Evolutionary conservation across 2,797 vertebrate species (phyloP), one percentile per base, ranked within the genome.

Genomic region (Xerus rutilus): DNA sequence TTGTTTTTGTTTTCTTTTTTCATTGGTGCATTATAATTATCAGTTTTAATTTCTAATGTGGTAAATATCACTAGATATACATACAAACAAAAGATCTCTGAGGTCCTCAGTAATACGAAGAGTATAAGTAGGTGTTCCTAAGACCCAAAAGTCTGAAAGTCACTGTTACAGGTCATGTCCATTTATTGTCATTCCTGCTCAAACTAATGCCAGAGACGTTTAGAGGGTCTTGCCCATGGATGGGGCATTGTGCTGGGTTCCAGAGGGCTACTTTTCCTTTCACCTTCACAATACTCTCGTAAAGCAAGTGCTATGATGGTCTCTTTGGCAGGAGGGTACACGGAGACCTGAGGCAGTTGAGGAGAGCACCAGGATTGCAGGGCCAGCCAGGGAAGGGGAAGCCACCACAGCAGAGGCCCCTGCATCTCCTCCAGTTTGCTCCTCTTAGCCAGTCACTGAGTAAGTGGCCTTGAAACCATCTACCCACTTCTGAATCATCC

Each of bases 391-490:
- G 43, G 15, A 87, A 64, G 65, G 30, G 20, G 20, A 83, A 64
- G 47, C 65, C 17, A 5, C 35, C 62, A 59, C 9, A 35, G 47
- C 39, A 45, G 1, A 7, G 1, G n/a, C 4, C 52, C 8, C n/a
- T 67, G 11, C 13, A 7, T 32, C 15, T 35, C 62, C n/a, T 64
- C 78, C 43, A 28, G 65, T 82, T 69, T 39, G 65, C 81, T 64
- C 54, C 78, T 67, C 83, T 86, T 28, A 64, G 43, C 89, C 95
- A 95, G 59, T 67, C 69, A 92, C 93, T 85, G 67, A 96, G 84
- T 89, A 89, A 95, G 78, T 23, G 7, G 3, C 43, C 79, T 91
- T 79, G 76, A 86, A 86, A 74, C 45, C 81, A 28, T 64, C 8
- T 7, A 21, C 23, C 82, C 74, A 54, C 73, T 70, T 86, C 79